Conservation (phyloP, 1,140 invertebrate genomes). For the Bemisia tabaci region DNA sequence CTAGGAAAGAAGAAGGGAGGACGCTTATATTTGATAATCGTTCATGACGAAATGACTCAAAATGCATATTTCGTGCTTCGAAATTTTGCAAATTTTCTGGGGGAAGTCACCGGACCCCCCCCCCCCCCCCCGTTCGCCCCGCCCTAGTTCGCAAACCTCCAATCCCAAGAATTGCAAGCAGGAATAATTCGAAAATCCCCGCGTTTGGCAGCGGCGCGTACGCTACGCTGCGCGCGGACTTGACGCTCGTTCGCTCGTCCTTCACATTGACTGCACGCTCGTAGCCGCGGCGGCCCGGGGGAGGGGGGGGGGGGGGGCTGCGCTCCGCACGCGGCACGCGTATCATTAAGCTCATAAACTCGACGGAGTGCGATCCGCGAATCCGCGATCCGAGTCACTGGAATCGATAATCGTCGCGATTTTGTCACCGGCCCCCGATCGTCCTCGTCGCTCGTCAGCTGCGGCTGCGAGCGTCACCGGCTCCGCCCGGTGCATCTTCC, state of each 20-base stretch:
- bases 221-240: neutral
- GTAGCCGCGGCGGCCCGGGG: neutral
- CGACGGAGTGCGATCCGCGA: neutral
- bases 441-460: too few relatives aligned
- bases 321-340: neutral
- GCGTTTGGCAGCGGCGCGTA: constrained; percentile 8
- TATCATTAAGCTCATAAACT: constrained; percentile 5
- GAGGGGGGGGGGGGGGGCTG: neutral
- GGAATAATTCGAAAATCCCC: constrained; percentile 8
- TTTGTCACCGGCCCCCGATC: too few relatives aligned
- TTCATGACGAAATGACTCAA: too few relatives aligned
- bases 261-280: neutral
- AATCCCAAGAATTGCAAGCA: too few relatives aligned
- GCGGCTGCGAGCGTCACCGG: too few relatives aligned
- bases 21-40: too few relatives aligned
- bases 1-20: too few relatives aligned
- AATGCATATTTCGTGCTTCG: too few relatives aligned
- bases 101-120: neutral
- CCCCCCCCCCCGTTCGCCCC: constrained; percentile 3
- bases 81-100: too few relatives aligned
- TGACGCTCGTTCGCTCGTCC: neutral
- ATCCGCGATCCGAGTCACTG: too few relatives aligned
- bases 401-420: too few relatives aligned
- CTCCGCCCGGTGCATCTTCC: too few relatives aligned
- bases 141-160: neutral